Percentiles rank a stretch among this genome's conserved stretches.
Evolutionary conservation across 2,797 vertebrate genomes (phyloP).

Genomic region (Syndactyla subalaris): DNA sequence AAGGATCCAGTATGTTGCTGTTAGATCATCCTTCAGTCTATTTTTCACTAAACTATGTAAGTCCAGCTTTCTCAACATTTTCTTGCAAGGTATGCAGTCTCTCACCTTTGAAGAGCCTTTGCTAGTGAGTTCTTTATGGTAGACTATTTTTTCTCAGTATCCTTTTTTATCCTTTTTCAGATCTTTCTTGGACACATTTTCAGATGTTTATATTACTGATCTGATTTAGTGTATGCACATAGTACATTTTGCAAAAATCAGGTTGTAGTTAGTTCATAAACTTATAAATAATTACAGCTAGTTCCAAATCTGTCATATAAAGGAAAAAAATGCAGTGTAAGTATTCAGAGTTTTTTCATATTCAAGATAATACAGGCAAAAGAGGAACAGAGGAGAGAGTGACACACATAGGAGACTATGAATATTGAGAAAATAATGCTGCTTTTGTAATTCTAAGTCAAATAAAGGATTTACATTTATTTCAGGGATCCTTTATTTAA

Average conservation of each 20-base stretch:
- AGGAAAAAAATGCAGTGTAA: background rate
- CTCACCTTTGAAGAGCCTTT: background rate
- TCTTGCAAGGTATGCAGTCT: background rate
- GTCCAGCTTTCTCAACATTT: background rate
- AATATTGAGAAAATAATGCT: background rate
- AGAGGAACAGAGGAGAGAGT: background rate
- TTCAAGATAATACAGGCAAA: background rate
- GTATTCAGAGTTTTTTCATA: background rate
- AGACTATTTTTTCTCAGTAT: background rate
- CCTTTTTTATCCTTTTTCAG: background rate
- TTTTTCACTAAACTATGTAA: background rate
- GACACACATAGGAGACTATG: background rate
- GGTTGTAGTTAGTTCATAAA: background rate
- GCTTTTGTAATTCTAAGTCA: background rate
- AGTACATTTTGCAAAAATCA: background rate
- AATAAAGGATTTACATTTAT: background rate
- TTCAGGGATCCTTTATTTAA: background rate
- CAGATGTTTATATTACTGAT: background rate
- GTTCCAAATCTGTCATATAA: background rate
- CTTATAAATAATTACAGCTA: slow-evolving; percentile 24
- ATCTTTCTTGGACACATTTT: background rate
- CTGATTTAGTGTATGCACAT: background rate
- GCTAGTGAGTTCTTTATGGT: background rate
- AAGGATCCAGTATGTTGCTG: background rate
- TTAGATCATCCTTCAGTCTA: background rate